A percentile compares a stretch with the other conserved stretches of the same genome.
These are phyloP conservation scores for Microtus pennsylvanicus DNA, from an alignment of 2,113 vertebrate species.

Conservation along the genomic window DNA sequence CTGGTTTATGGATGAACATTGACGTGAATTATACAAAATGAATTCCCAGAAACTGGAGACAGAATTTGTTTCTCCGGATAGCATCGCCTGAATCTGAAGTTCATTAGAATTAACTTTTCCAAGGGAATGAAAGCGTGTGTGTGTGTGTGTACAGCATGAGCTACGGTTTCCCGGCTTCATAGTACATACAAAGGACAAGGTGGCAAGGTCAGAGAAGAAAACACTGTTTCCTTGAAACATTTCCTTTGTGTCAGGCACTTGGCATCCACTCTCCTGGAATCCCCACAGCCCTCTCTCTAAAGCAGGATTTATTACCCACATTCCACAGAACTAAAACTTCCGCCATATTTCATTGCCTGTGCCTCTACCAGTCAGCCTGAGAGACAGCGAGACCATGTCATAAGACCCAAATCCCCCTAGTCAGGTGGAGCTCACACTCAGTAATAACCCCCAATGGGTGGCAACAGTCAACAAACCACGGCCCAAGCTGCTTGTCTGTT, in stretches of 20 bases:
- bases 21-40: not conserved
- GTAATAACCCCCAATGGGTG: not conserved
- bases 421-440: not conserved
- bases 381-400: not conserved
- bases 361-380: not conserved
- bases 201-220: not conserved
- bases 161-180: not conserved
- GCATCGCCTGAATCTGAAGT: conserved; percentile 18
- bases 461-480: not conserved
- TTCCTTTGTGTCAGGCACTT: not conserved
- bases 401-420: not conserved
- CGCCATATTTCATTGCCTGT: not conserved
- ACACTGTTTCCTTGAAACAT: not conserved
- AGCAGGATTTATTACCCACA: not conserved
- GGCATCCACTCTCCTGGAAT: not conserved
- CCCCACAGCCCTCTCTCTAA: not conserved
- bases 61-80: not conserved
- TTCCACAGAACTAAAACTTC: not conserved
- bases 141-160: not conserved
- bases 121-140: not conserved
- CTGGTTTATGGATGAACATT: not conserved
- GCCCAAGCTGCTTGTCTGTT: not conserved
- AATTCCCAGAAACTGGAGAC: not conserved
- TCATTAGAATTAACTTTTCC: conserved; percentile 24
- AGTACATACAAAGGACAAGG: not conserved